Evolutionary conservation across 1,140 invertebrate species (phyloP).

Genomic region (Gonatopus flavifemur): DNA sequence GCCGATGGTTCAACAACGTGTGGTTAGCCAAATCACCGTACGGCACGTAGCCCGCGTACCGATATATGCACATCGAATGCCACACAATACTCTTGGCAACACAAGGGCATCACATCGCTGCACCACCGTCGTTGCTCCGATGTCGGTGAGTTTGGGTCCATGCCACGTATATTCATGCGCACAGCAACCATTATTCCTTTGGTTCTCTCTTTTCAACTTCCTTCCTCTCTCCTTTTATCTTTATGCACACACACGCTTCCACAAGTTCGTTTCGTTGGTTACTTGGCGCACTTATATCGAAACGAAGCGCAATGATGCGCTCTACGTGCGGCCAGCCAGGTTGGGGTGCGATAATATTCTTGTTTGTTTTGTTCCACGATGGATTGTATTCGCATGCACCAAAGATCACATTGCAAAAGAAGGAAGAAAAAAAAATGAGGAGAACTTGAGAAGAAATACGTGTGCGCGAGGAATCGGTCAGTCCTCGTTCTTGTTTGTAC

Average conservation of each 20-base stretch:
- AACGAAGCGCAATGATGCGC: neutral
- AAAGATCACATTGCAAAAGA: no score
- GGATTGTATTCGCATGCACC: no score
- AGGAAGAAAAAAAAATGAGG: no score
- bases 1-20: conserved; percentile 55
- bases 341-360: conserved; percentile 14
- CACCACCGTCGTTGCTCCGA: no score
- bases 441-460: no score
- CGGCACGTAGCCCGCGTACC: conserved; percentile 35
- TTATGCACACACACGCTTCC: neutral
- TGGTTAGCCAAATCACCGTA: conserved; percentile 58
- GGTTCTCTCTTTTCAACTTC: neutral
- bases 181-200: conserved; percentile 26
- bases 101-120: no score
- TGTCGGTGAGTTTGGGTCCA: no score
- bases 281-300: no score
- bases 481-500: no score
- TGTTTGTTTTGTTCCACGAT: conserved; percentile 25
- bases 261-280: no score
- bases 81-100: conserved; percentile 23
- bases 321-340: neutral
- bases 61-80: conserved; percentile 35
- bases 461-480: no score
- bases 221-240: neutral
- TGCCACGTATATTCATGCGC: neutral